A percentile compares a stretch with the other conserved stretches of the same genome.
Evolutionary conservation across 2,113 vertebrate genomes (phyloP).

Genomic region (Lethenteron reissneri): DNA sequence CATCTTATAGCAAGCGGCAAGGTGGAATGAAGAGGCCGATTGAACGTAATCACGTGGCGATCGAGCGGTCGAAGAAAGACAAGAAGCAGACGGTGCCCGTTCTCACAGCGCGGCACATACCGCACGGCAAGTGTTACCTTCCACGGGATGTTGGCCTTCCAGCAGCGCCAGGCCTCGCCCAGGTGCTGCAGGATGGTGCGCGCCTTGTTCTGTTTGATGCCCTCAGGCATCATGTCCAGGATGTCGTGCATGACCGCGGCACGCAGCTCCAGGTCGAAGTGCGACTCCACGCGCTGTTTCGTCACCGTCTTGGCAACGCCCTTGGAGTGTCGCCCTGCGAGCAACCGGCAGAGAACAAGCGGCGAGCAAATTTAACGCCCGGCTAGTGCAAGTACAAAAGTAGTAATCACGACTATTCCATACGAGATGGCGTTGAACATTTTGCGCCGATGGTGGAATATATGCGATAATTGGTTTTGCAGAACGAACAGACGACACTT

Average conservation of each 20-base stretch:
- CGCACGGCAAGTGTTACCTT: conserved; percentile 28
- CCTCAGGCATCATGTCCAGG: conserved; percentile 98
- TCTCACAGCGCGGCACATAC: no score
- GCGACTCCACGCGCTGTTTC: conserved; percentile 92
- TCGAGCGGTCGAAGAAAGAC: no score
- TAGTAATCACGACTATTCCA: not conserved
- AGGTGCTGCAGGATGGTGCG: conserved; percentile 93
- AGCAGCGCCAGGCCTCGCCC: conserved; percentile 95
- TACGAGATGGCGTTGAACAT: not conserved
- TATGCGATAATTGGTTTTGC: not conserved
- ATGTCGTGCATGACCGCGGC: conserved; percentile 99
- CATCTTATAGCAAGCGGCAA: no score
- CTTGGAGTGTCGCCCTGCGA: conserved; percentile 79
- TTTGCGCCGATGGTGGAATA: no score
- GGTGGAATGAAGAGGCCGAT: no score
- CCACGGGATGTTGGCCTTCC: conserved; percentile 99
- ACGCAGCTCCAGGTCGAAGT: conserved; percentile 89
- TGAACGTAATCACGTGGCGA: no score
- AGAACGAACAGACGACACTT: not conserved
- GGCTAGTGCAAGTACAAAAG: not conserved
- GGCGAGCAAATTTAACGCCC: not conserved
- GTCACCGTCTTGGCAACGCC: conserved; percentile 95
- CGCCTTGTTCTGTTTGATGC: conserved; percentile 98
- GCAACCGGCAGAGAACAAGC: not conserved
- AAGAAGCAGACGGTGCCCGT: no score